Percentiles rank a stretch among this genome's conserved stretches.
phyloP scores from a whole-genome alignment of 2,888 invertebrate species.

The Tinea pellionella region DNA sequence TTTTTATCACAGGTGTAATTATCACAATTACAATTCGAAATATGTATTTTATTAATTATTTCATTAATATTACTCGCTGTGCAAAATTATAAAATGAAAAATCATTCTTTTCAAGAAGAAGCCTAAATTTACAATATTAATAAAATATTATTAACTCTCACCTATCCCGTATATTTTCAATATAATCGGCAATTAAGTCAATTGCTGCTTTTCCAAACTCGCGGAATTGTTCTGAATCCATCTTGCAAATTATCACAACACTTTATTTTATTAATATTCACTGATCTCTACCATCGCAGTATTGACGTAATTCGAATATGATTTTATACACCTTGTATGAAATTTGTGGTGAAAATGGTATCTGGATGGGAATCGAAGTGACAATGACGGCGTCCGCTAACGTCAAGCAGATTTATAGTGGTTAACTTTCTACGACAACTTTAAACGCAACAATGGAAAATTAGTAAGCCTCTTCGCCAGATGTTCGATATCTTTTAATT shows the following conservation, averaged over 20 bases:
- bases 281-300: neutral
- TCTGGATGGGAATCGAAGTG: slow-evolving; percentile 22
- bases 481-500: neutral
- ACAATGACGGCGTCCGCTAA: slow-evolving; percentile 43
- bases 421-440: slow-evolving; percentile 44
- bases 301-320: too few relatives aligned
- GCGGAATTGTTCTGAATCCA: slow-evolving; percentile 83
- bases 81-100: neutral
- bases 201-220: slow-evolving; percentile 88
- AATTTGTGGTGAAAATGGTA: neutral
- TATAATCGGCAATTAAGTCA: slow-evolving; percentile 92
- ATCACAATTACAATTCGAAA: too few relatives aligned
- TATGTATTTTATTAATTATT: too few relatives aligned
- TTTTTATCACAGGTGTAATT: too few relatives aligned
- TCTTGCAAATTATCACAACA: slow-evolving; percentile 32
- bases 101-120: neutral
- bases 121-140: too few relatives aligned
- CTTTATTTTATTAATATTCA: slow-evolving; percentile 15
- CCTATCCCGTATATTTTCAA: slow-evolving; percentile 85
- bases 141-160: slow-evolving; percentile 34
- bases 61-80: too few relatives aligned
- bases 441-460: slow-evolving; percentile 19
- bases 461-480: slow-evolving; percentile 6
- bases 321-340: too few relatives aligned
- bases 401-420: slow-evolving; percentile 49